Base-by-base conservation (phyloP, 2,797 vertebrate genomes). In the Xiphophorus birchmanni region DNA sequence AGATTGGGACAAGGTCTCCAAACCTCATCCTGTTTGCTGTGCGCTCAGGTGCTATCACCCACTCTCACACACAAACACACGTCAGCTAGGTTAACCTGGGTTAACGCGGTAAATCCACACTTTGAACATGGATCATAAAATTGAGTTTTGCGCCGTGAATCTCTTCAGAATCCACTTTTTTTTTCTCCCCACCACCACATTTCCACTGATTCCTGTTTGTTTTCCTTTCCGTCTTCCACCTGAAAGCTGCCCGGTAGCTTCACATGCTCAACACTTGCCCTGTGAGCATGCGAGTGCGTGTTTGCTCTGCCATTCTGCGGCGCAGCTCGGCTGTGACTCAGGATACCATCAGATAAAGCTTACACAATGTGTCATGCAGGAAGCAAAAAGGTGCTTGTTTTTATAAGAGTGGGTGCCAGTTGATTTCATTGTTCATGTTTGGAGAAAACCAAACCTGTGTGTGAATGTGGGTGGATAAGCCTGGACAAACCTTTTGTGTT, bases 261-360 rank as follows among this genome's bases (percentile, higher is more conserved):
- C 9, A 85, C 82, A 82, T 85, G 32, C 87, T 87, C 76, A 80
- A 56, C 78, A 79, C 37, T 54, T 15, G 26, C 37, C 86, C 75
- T 35, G 48, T 74, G 54, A 45, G 21, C 73, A 54, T 78, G 74
- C 75, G 50, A 9, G 48, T 48, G 73, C 82, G 74, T 86, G 76
- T 89, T 86, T 88, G 82, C 81, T 79, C 77, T 88, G 84, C 88
- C 84, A 88, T 93, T 94, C 92, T 94, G 89, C 90, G 90, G 9
- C 83, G 89, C 91, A 93, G 92, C 87, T 93, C 86, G 50, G 81
- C 90, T 91, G 92, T 95, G 94, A 95, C 92, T 88, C 89, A 92
- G 87, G 85, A 80, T 87, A 82, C 90, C 91, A 88, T 95, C 89
- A 95, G 92, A 93, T 94, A 94, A 87, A 87, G 58, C 90, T 90